Percentiles rank a stretch among this genome's conserved stretches.
Conservation (phyloP, 2,797 vertebrate genomes). For the Galago senegalensis region DNA sequence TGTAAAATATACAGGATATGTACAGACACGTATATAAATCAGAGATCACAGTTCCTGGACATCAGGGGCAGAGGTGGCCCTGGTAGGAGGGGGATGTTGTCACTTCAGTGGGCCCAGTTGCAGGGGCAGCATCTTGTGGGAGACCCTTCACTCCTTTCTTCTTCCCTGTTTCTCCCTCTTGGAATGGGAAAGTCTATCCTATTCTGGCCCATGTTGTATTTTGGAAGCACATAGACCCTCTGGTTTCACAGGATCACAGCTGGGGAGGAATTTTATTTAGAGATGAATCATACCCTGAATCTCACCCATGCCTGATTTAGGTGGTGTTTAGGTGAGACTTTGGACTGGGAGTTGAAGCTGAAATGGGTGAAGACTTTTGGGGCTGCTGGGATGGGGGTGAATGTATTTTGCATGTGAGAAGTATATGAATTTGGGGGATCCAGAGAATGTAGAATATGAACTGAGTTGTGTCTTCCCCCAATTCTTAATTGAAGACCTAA, state of each 20-base stretch:
- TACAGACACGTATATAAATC: not conserved
- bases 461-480: not conserved
- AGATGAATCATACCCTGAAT: not conserved
- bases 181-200: not conserved
- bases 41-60: not conserved
- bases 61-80: accelerated
- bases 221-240: not conserved
- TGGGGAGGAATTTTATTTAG: not conserved
- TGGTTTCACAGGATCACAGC: not conserved
- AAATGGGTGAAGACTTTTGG: not conserved
- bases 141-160: not conserved
- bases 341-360: not conserved
- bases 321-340: not conserved
- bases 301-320: not conserved
- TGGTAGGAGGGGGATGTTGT: no score
- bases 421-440: not conserved
- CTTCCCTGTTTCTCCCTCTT: not conserved
- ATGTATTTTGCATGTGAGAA: not conserved
- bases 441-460: not conserved
- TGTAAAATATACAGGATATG: not conserved
- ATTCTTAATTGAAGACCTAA: not conserved
- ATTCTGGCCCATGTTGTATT: not conserved
- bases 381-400: not conserved
- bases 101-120: not conserved
- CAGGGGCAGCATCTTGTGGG: no score